Percentiles rank a stretch among this genome's conserved stretches.
Conservation (phyloP, 2,113 vertebrate species). For the Climacteris rufus region DNA sequence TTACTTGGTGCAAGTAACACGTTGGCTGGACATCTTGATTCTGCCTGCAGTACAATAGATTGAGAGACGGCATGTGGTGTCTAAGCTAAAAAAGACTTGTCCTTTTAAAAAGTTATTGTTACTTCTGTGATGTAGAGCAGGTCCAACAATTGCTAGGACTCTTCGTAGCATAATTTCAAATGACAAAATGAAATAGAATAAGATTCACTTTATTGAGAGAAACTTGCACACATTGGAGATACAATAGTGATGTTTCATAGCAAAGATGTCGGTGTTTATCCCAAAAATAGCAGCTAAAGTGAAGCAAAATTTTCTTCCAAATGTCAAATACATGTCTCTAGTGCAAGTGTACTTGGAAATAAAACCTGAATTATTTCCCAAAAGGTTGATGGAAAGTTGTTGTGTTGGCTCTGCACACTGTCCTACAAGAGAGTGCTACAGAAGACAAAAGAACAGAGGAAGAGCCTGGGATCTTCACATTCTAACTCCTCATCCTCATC, state of each 20-base stretch:
- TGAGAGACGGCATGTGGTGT: not conserved
- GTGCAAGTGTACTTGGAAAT: not conserved
- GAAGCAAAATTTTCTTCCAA: not conserved
- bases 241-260: not conserved
- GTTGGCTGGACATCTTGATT: not conserved
- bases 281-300: not conserved
- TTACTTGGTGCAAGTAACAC: not conserved
- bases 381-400: slow-evolving; percentile 95
- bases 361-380: slow-evolving; percentile 33
- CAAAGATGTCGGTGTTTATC: not conserved
- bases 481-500: slow-evolving; percentile 89
- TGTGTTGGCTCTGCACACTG: slow-evolving; percentile 97
- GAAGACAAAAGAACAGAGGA: slow-evolving; percentile 98
- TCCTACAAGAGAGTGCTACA: slow-evolving; percentile 97
- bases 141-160: not conserved
- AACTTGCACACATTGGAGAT: not conserved
- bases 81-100: not conserved
- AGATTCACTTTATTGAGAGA: not conserved
- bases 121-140: not conserved
- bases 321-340: not conserved
- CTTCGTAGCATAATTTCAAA: not conserved
- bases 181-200: not conserved
- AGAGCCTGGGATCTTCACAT: slow-evolving; percentile 90
- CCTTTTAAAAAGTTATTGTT: not conserved
- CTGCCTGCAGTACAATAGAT: not conserved